phyloP scores from a whole-genome alignment of 2,797 vertebrate genomes.

The Phoebastria nigripes region DNA sequence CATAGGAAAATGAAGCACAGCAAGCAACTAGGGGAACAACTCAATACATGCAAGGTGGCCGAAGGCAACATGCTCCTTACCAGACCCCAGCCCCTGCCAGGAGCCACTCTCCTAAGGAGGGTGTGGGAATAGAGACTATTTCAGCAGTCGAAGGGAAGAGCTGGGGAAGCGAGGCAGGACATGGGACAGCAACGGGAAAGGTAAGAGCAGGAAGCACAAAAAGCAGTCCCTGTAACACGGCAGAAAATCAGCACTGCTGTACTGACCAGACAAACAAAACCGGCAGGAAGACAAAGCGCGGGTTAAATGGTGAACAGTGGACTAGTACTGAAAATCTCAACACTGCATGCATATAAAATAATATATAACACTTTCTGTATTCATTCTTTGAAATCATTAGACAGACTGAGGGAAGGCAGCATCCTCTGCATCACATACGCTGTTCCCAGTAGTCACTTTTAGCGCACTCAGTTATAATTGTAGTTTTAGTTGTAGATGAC shows the following conservation, averaged over 20 bases:
- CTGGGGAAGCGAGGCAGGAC: neutral
- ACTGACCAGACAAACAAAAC: neutral
- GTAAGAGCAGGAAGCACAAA: neutral
- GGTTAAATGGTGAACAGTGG: neutral
- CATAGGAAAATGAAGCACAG: neutral
- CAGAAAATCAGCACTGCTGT: neutral
- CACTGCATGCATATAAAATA: neutral
- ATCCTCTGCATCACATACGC: neutral
- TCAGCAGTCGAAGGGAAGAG: neutral
- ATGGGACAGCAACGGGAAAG: neutral
- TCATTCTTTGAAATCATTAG: neutral
- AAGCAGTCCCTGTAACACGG: neutral
- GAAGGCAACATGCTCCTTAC: accelerated
- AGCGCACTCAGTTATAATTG: accelerated
- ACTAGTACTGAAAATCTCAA: neutral
- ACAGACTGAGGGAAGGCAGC: neutral
- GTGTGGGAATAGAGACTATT: neutral
- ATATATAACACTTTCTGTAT: neutral
- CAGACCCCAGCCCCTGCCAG: neutral
- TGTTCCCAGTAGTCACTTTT: neutral
- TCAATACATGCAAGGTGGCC: neutral
- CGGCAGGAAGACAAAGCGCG: accelerated
- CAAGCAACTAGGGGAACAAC: neutral
- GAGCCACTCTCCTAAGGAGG: neutral
- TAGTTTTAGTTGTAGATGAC: neutral